These are phyloP conservation scores for Pogoniulus pusillus DNA, from an alignment of 2,797 vertebrate species.

Conservation along the genomic window DNA sequence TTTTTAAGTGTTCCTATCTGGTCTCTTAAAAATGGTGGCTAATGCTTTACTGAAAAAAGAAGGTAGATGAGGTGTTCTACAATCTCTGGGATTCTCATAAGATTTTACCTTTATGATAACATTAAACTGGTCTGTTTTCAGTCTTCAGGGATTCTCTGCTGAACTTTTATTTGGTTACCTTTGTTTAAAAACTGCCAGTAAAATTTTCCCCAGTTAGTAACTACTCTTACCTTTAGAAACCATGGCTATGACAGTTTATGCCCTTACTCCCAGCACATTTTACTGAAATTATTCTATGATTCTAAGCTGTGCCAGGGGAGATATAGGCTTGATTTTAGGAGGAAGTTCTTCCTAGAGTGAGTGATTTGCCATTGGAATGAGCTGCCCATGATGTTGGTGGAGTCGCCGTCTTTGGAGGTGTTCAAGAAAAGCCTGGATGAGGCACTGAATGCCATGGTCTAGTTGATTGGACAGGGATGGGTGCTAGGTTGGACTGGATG, in stretches of 20 bases:
- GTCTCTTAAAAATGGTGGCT: constrained; percentile 40
- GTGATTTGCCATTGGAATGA: too few relatives aligned
- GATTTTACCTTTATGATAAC: constrained; percentile 10
- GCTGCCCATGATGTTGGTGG: too few relatives aligned
- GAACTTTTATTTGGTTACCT: not conserved
- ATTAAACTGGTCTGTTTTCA: not conserved
- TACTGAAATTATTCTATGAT: not conserved
- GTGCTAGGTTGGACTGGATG: too few relatives aligned
- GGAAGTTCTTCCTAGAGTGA: too few relatives aligned
- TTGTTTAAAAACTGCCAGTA: not conserved
- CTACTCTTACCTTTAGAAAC: not conserved
- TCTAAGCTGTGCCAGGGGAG: too few relatives aligned
- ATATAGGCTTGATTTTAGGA: too few relatives aligned
- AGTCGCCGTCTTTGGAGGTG: too few relatives aligned
- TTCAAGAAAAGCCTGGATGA: too few relatives aligned
- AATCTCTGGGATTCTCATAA: not conserved
- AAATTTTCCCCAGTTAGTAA: not conserved
- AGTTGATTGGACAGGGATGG: too few relatives aligned
- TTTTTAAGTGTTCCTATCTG: constrained; percentile 6
- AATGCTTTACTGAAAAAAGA: constrained; percentile 26
- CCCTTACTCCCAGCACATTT: not conserved
- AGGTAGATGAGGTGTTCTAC: constrained; percentile 18
- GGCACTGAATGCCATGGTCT: too few relatives aligned
- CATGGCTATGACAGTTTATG: not conserved
- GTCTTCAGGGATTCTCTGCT: not conserved